A percentile compares a stretch with the other conserved stretches of the same genome.
Evolutionary conservation across 2,888 invertebrate species (phyloP).

Genomic region (Drosophila tanythrix): DNA sequence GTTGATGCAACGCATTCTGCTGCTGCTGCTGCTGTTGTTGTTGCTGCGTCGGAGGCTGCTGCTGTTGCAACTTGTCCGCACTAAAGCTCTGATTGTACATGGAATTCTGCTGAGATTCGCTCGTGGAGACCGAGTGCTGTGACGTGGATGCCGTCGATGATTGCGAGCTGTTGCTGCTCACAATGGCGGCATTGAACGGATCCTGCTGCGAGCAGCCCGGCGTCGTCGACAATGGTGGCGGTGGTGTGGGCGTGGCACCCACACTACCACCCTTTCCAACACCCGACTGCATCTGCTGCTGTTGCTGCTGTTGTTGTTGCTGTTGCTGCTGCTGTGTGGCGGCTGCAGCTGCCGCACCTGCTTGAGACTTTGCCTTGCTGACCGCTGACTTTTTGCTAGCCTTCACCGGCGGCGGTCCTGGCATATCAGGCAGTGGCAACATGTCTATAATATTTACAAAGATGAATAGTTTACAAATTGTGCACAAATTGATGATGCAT

Average conservation of each 20-base stretch:
- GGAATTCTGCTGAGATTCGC: conserved; percentile 84
- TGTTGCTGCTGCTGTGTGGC: conserved; percentile 53
- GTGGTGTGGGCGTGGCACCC: conserved; percentile 81
- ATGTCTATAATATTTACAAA: conserved; percentile 44
- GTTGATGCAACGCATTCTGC: conserved; percentile 69
- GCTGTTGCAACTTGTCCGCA: conserved; percentile 81
- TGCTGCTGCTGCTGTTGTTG: conserved; percentile 74
- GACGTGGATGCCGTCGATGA: conserved; percentile 83
- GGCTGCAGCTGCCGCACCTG: conserved; percentile 42
- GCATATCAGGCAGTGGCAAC: conserved; percentile 82
- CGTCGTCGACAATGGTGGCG: conserved; percentile 83
- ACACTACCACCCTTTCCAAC: conserved; percentile 66
- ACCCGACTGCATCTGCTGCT: conserved; percentile 51
- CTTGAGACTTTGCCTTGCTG: conserved; percentile 82
- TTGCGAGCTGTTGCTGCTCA: conserved; percentile 83
- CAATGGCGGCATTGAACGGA: conserved; percentile 82
- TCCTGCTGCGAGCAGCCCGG: conserved; percentile 83
- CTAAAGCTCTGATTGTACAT: conserved; percentile 84
- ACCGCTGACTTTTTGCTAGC: conserved; percentile 82
- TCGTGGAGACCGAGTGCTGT: conserved; percentile 83
- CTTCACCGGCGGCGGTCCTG: conserved; percentile 84
- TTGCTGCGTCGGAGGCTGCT: conserved; percentile 65
- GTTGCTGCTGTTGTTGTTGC: conserved; percentile 58
- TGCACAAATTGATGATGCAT: neutral
- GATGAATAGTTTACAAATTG: neutral